phyloP scores from a whole-genome alignment of 2,888 invertebrate species.

The Torymus auratus region DNA sequence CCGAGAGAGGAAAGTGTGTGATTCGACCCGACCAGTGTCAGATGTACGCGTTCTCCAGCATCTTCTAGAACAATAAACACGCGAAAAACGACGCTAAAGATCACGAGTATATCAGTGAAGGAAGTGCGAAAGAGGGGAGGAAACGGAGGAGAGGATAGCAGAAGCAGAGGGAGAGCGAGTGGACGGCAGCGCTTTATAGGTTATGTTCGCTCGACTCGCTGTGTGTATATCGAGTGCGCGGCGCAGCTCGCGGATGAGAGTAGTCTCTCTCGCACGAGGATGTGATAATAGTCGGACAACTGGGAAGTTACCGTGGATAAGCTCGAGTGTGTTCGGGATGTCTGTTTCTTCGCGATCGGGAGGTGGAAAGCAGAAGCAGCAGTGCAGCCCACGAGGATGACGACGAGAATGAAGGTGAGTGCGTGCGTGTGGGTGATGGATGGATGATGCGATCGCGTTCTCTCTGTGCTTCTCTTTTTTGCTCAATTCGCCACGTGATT shows the following conservation, averaged over 20 bases:
- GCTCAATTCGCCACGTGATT: constrained; percentile 42
- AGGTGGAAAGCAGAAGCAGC: neutral
- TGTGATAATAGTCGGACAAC: constrained; percentile 37
- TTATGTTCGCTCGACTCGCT: constrained; percentile 36
- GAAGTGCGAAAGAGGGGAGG: too few relatives aligned
- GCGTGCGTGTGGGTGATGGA: neutral
- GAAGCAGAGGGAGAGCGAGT: constrained; percentile 10
- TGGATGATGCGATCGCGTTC: too few relatives aligned
- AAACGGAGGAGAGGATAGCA: neutral
- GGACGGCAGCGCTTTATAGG: constrained; percentile 26
- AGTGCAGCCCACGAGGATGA: neutral
- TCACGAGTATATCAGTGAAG: too few relatives aligned
- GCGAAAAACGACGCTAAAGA: too few relatives aligned
- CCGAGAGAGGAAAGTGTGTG: too few relatives aligned
- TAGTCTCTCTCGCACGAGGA: constrained; percentile 34
- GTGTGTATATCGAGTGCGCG: constrained; percentile 14
- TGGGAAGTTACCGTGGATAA: neutral
- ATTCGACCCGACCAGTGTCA: too few relatives aligned
- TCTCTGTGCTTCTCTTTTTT: neutral
- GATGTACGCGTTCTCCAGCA: too few relatives aligned
- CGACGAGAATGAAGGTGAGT: constrained; percentile 17
- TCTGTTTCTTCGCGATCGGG: constrained; percentile 3
- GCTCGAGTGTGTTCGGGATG: constrained; percentile 46
- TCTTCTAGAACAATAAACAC: too few relatives aligned
- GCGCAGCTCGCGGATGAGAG: neutral